These are phyloP conservation scores for Micrastur ruficollis DNA, from an alignment of 2,797 vertebrate genomes.

Conservation along the genomic window DNA sequence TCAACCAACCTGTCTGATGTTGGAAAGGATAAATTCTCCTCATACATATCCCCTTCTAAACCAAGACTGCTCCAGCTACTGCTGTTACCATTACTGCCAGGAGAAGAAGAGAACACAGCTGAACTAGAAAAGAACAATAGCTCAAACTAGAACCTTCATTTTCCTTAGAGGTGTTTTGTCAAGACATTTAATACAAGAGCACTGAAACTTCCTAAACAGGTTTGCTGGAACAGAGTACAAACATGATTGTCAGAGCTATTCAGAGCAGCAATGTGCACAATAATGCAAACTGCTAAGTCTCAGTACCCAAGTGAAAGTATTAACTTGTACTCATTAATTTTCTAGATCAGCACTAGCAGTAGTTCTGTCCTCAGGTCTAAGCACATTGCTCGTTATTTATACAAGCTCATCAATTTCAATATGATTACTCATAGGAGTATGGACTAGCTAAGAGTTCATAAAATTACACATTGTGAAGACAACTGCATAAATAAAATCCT, in stretches of 20 bases:
- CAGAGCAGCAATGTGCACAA: not conserved
- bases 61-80: conserved; percentile 99
- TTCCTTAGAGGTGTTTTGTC: conserved; percentile 47
- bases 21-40: conserved; percentile 97
- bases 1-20: conserved; percentile 97
- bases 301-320: not conserved
- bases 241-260: not conserved
- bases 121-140: conserved; percentile 74
- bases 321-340: not conserved
- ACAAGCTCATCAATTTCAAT: not conserved
- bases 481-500: not conserved
- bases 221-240: not conserved
- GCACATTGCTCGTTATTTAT: not conserved
- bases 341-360: not conserved
- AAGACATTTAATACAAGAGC: not conserved
- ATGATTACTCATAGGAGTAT: not conserved
- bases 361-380: not conserved
- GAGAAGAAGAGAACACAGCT: conserved; percentile 83
- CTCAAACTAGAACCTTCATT: conserved; percentile 51
- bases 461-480: not conserved
- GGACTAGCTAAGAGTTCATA: not conserved
- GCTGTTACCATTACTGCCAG: conserved; percentile 99
- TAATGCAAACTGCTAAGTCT: not conserved
- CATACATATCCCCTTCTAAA: conserved; percentile 97
- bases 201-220: not conserved